Conservation (phyloP, 2,113 vertebrate genomes). For the Girardinichthys multiradiatus region DNA sequence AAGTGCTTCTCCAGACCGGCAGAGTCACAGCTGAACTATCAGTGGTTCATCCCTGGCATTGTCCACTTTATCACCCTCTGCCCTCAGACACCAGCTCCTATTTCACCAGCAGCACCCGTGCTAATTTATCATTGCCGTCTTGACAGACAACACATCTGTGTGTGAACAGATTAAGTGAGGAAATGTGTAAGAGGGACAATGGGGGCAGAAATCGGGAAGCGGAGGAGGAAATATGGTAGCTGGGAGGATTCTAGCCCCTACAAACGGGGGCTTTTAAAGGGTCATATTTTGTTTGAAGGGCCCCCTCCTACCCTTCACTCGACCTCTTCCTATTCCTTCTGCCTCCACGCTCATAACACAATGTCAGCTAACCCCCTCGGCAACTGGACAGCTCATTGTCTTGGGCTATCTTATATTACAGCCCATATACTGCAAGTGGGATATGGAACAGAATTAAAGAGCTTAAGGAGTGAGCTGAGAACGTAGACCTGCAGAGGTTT, state of each 20-base stretch:
- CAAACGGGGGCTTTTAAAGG: conserved; percentile 61
- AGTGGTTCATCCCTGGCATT: conserved; percentile 73
- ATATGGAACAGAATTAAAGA: conserved; percentile 69
- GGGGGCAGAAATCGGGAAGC: conserved; percentile 12
- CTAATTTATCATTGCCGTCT: conserved; percentile 79
- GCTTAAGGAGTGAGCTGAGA: conserved; percentile 63
- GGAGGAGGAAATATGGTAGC: conserved; percentile 58
- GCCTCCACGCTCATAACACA: conserved; percentile 53
- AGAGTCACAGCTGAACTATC: conserved; percentile 73
- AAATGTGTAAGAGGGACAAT: conserved; percentile 53
- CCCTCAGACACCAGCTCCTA: conserved; percentile 75
- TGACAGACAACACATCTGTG: conserved; percentile 81
- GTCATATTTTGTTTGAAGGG: conserved; percentile 73
- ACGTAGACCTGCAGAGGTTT: conserved; percentile 56
- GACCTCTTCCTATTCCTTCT: conserved; percentile 54
- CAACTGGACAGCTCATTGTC: conserved; percentile 74
- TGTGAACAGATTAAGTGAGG: conserved; percentile 70
- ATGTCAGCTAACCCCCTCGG: conserved; percentile 56
- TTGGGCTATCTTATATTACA: conserved; percentile 69
- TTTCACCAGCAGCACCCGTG: conserved; percentile 78
- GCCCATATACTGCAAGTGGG: conserved; percentile 68
- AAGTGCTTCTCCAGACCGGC: conserved; percentile 54
- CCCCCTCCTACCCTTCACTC: conserved; percentile 65
- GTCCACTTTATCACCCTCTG: conserved; percentile 67
- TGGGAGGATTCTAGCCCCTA: conserved; percentile 53